Percentiles rank a stretch among this genome's conserved stretches.
Conservation (phyloP, 2,888 invertebrate species). For the Dynastes hyllus region DNA sequence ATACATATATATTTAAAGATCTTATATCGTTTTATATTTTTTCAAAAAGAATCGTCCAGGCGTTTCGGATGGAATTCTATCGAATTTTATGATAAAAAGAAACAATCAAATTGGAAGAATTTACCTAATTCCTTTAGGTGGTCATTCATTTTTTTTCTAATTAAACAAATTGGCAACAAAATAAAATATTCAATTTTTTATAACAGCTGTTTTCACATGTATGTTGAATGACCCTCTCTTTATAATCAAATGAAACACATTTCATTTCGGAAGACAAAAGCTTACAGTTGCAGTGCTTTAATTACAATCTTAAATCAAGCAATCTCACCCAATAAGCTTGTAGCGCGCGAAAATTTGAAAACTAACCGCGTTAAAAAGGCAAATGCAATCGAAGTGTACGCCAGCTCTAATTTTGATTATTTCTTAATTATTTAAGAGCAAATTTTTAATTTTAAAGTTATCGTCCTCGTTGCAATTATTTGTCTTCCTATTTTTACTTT, state of each 20-base stretch:
- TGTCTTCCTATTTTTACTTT: constrained; percentile 58
- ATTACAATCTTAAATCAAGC: too few species aligned
- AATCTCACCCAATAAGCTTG: background rate
- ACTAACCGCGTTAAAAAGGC: too few species aligned
- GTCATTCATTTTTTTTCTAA: background rate
- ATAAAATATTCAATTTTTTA: too few species aligned
- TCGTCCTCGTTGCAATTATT: constrained; percentile 47
- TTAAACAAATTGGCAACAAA: too few species aligned
- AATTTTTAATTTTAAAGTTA: background rate
- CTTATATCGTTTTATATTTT: background rate
- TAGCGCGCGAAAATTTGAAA: background rate
- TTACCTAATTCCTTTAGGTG: background rate
- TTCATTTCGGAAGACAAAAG: background rate
- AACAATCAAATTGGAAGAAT: background rate
- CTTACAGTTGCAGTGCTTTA: background rate
- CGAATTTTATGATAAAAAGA: background rate
- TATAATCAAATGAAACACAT: background rate
- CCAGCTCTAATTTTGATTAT: too few species aligned
- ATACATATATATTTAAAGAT: too few species aligned
- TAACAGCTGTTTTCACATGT: too few species aligned
- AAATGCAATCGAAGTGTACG: too few species aligned
- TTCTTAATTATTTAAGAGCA: too few species aligned
- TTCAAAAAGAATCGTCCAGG: background rate
- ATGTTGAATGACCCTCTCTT: too few species aligned
- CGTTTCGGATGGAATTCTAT: background rate